These are phyloP conservation scores for Betta splendens DNA, from an alignment of 2,797 vertebrate genomes.

Conservation along the genomic window DNA sequence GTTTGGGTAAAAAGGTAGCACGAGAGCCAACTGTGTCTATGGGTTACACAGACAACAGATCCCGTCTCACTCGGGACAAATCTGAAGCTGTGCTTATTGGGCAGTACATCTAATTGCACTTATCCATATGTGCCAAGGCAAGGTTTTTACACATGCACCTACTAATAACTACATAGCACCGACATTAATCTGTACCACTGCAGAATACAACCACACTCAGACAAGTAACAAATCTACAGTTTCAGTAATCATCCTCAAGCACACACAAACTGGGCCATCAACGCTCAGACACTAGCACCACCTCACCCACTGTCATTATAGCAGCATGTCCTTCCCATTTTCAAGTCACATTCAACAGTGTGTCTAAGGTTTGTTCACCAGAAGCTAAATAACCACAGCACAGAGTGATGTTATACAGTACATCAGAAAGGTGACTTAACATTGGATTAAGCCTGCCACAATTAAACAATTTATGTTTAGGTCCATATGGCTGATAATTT, in stretches of 20 bases:
- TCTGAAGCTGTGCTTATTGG: conserved; percentile 46
- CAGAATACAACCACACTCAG: conserved; percentile 35
- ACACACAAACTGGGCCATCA: conserved; percentile 26
- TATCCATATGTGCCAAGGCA: conserved; percentile 50
- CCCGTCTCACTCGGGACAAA: conserved; percentile 22
- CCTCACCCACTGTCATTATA: conserved; percentile 27
- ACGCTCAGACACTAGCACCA: conserved; percentile 9
- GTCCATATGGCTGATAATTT: background rate
- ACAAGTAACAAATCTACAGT: conserved; percentile 23
- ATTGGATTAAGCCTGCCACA: background rate
- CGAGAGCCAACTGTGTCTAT: conserved; percentile 13
- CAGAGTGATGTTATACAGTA: conserved; percentile 12
- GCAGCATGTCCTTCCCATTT: conserved; percentile 39
- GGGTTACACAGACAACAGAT: conserved; percentile 25
- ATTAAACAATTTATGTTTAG: conserved; percentile 6
- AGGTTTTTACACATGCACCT: conserved; percentile 54
- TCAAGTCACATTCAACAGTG: conserved; percentile 21
- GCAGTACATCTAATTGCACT: conserved; percentile 70
- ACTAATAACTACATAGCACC: conserved; percentile 42
- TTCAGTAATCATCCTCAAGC: conserved; percentile 18
- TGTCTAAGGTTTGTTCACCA: conserved; percentile 24
- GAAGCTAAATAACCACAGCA: conserved; percentile 20
- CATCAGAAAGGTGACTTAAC: conserved; percentile 7
- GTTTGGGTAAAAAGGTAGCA: conserved; percentile 2
- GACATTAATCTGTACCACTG: conserved; percentile 58